Base-by-base conservation (phyloP, 2,888 invertebrate genomes). In the Eueremaeus valkanovi region DNA sequence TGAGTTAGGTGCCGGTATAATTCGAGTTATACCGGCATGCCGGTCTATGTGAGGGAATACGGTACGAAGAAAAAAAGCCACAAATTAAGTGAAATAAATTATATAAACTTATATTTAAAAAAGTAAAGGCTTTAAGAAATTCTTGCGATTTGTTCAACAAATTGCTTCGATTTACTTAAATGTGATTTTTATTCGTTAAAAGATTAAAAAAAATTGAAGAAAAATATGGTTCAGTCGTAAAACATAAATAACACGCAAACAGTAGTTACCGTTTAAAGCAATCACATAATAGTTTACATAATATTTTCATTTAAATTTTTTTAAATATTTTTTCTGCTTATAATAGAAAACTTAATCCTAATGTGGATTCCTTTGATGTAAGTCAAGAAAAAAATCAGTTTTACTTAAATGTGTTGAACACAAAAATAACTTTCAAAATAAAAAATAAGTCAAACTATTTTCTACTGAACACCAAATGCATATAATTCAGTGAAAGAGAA, bases 351-450 rank as follows among this genome's bases (percentile, higher is more conserved):
- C 8, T 11, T 24, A 8, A 5, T 5, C 58, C 3, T 24, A 58
- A 58, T 58, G 29, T 58, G 24, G 8, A 11, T 58, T 58, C 24
- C 58, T 58, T 58, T 58, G 8, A 58, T 58, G 58, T 24, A 16
- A 58, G 24, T 58, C 18, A 24, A 40, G 40, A n/a, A n/a, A 11
- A 51, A 58, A 58, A 58, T 58, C 58, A 58, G 58, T 58, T 58
- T 58, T 24, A 16, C 58, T 24, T 58, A 58, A 58, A 24, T 58
- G 27, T 58, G 9, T 58, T 11, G 27, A 27, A 58, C 21, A 8
- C 9, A 18, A 45, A 45, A 6, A 49, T 49, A 49, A 9, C 3
- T 11, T n/a, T 11, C n/a, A n/a, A n/a, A n/a, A n/a, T n/a, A n/a
- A n/a, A n/a, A n/a, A n/a, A n/a, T n/a, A n/a, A n/a, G n/a, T n/a